Percentiles rank a stretch among this genome's conserved stretches.
Evolutionary conservation across 2,888 invertebrate genomes (phyloP).

Genomic region (Melipona bicolor): DNA sequence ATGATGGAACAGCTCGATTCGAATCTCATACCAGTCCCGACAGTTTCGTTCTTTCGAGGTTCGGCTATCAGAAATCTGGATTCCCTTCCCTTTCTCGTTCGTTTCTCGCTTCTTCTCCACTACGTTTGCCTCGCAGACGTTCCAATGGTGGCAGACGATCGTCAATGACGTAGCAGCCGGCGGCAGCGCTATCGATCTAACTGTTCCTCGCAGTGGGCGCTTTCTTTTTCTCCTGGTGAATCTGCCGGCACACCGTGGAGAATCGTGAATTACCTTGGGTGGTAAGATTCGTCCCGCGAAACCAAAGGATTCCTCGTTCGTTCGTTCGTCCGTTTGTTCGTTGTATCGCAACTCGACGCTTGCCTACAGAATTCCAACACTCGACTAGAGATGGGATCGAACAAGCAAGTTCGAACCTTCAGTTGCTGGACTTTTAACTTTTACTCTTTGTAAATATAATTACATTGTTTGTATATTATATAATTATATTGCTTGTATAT

Average conservation of each 20-base stretch:
- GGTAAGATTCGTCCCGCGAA: constrained; percentile 58
- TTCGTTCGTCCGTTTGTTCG: constrained; percentile 3
- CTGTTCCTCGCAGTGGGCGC: constrained; percentile 43
- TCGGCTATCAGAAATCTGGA: constrained; percentile 3
- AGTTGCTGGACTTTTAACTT: no score
- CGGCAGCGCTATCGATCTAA: constrained; percentile 47
- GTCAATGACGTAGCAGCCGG: constrained; percentile 38
- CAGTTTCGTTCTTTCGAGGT: not conserved
- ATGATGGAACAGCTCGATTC: not conserved
- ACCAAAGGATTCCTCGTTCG: constrained; percentile 30
- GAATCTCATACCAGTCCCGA: not conserved
- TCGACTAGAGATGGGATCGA: constrained; percentile 11
- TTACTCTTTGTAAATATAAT: no score
- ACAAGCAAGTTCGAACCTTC: no score
- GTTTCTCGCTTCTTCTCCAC: not conserved
- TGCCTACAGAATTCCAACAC: constrained; percentile 47
- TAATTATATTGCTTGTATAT: no score
- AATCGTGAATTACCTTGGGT: constrained; percentile 67
- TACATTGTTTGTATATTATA: no score
- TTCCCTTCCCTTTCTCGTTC: not conserved
- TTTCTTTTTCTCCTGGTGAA: constrained; percentile 30
- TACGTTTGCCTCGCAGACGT: not conserved
- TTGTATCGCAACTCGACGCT: constrained; percentile 25
- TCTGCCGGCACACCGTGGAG: constrained; percentile 46
- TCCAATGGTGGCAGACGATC: constrained; percentile 37